These are phyloP conservation scores for Asarcornis scutulata DNA, from an alignment of 2,113 vertebrate genomes.

Conservation along the genomic window DNA sequence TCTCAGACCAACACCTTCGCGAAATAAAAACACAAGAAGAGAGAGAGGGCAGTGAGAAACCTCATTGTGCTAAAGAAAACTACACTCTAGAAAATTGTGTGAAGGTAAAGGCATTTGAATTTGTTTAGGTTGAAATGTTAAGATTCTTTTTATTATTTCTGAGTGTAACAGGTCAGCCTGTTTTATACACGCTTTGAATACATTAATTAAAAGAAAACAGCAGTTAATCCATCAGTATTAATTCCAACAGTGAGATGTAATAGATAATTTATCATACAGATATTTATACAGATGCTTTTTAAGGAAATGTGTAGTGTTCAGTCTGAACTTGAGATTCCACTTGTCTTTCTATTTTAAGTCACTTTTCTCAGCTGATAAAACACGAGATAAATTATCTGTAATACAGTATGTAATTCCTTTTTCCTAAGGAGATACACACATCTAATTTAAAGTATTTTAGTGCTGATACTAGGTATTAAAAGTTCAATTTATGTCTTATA, in stretches of 20 bases:
- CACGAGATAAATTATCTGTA: no score
- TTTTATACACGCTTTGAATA: neutral
- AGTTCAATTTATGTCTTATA: neutral
- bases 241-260: neutral
- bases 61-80: neutral
- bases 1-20: conserved; percentile 78
- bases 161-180: neutral
- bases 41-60: conserved; percentile 43
- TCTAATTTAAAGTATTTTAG: neutral
- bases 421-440: neutral
- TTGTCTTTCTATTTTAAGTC: neutral
- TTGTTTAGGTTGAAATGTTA: neutral
- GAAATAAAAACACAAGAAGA: conserved; percentile 64
- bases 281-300: neutral
- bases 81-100: conserved; percentile 80
- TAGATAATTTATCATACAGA: neutral
- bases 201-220: neutral
- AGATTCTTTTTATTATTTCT: neutral
- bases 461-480: neutral
- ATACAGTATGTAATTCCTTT: neutral
- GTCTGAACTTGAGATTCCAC: neutral
- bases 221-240: neutral
- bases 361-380: neutral
- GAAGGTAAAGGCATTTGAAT: conserved; percentile 77
- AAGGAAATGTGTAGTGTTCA: neutral